A percentile compares a stretch with the other conserved stretches of the same genome.
phyloP scores from a whole-genome alignment of 2,113 vertebrate species.

The Engraulis encrasicolus region DNA sequence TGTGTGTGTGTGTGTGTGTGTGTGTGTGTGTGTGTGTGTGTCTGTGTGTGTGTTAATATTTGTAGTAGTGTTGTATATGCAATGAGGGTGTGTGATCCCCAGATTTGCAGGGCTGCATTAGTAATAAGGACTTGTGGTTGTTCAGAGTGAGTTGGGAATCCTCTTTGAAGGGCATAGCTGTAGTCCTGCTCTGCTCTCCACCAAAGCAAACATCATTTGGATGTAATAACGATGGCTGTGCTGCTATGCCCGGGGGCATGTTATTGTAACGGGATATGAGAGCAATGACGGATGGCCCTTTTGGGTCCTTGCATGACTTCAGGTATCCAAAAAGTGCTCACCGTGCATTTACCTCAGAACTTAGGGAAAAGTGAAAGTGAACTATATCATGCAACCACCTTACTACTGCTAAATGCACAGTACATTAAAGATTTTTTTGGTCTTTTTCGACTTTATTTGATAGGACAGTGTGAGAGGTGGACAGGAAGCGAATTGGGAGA shows the following conservation, averaged over 20 bases:
- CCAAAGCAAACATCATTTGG: not conserved
- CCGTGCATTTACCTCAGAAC: not conserved
- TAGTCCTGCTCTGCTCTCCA: not conserved
- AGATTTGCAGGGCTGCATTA: slow-evolving; percentile 8
- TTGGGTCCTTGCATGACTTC: not conserved
- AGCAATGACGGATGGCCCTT: not conserved
- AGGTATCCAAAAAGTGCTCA: not conserved
- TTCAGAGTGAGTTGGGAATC: not conserved
- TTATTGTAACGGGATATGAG: not conserved
- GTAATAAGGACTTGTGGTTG: slow-evolving; percentile 2
- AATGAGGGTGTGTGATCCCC: not conserved
- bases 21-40: no score
- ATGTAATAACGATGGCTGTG: not conserved
- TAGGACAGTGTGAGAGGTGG: no score
- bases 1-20: no score
- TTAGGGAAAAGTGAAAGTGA: not conserved
- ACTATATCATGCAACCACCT: no score
- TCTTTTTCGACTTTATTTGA: no score
- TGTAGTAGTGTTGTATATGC: no score
- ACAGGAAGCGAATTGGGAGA: no score
- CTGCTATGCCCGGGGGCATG: not conserved
- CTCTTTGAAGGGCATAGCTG: not conserved
- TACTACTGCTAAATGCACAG: no score
- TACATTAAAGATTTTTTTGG: no score
- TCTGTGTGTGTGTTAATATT: no score